Conservation (phyloP, 2,888 invertebrate species). For the Acrobasis consociella region DNA sequence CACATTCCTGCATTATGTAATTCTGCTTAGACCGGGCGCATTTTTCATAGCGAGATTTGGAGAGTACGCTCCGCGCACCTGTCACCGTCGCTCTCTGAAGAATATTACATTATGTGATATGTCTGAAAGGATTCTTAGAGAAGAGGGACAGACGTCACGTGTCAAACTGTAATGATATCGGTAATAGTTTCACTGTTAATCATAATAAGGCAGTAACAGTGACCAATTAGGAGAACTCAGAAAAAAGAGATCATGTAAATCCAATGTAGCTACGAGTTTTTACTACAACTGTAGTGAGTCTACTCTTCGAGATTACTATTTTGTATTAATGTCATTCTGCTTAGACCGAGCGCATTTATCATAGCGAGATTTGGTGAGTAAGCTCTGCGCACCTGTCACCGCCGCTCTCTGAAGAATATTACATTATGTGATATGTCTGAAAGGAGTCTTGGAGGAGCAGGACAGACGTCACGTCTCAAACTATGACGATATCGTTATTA, state of each 20-base stretch:
- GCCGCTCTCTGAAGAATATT: conserved; percentile 67
- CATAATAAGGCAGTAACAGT: conserved; percentile 38
- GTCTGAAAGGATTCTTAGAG: conserved; percentile 53
- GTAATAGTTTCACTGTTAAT: conserved; percentile 43
- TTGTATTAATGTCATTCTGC: too few species aligned
- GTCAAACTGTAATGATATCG: conserved; percentile 24
- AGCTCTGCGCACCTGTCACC: conserved; percentile 69
- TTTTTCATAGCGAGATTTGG: conserved; percentile 74
- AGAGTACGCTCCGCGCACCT: conserved; percentile 65
- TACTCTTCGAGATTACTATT: too few species aligned
- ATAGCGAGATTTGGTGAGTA: conserved; percentile 66
- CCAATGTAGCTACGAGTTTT: too few species aligned
- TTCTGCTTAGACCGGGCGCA: conserved; percentile 58
- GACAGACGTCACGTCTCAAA: conserved; percentile 18
- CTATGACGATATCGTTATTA: conserved; percentile 33
- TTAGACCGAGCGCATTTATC: conserved; percentile 63
- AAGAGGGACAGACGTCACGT: conserved; percentile 24
- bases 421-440: conserved; percentile 71
- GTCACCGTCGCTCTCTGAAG: conserved; percentile 63
- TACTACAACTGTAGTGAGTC: too few species aligned
- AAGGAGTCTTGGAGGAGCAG: conserved; percentile 44
- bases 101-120: conserved; percentile 78
- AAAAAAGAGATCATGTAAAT: not conserved
- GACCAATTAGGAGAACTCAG: not conserved
- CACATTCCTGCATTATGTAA: conserved; percentile 73